Evolutionary conservation across 2,888 invertebrate species (phyloP), one percentile per base, ranked within the genome.

Genomic region (Heterodera filipjevi): DNA sequence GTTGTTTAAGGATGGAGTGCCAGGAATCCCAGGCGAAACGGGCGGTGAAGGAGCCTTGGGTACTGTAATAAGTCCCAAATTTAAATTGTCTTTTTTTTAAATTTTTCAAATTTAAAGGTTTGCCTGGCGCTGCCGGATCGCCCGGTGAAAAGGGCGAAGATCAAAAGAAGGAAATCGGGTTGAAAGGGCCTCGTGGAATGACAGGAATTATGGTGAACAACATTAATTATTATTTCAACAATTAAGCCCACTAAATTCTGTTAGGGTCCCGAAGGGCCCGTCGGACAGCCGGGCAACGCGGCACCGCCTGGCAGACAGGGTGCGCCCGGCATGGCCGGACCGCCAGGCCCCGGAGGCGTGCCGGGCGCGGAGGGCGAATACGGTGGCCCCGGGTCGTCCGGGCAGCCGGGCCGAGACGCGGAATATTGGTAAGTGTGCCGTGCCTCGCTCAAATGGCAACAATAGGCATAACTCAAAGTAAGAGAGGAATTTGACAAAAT

Each of bases 151-250:
- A 84, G 66, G 87, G 87, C 78, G 82, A 80, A 64, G 87, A 87
- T 59, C 86, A 82, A 46, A 86, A 87, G 82, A 84, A 84, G 80
- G 85, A 86, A 33, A 77, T 87, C 68, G 86, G 86, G 12, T 81
- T 86, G 70, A 84, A 83, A 77, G 87, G 82, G 12, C 71, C 77
- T 16, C 77, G 80, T 14, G 86, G 86, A 80, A 79, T 12, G 73
- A 22, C 66, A n/a, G 30, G 32, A n/a, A 53, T 59, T 59, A 30
- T 44, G 39, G 44, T 75, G 84, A 46, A 6, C 33, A 66, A 66
- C n/a, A 27, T 19, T 53, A 19, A 22, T 53, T 53, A 22, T 16
- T 2, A 6, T 22, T 6, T 8, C n/a, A 39, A 39, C 8, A 39
- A 39, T 59, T 8, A 59, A 59, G 8, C 27, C 6, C 27, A 10